Evolutionary conservation across 2,113 vertebrate species (phyloP).

Genomic region (Chloropsis hardwickii): DNA sequence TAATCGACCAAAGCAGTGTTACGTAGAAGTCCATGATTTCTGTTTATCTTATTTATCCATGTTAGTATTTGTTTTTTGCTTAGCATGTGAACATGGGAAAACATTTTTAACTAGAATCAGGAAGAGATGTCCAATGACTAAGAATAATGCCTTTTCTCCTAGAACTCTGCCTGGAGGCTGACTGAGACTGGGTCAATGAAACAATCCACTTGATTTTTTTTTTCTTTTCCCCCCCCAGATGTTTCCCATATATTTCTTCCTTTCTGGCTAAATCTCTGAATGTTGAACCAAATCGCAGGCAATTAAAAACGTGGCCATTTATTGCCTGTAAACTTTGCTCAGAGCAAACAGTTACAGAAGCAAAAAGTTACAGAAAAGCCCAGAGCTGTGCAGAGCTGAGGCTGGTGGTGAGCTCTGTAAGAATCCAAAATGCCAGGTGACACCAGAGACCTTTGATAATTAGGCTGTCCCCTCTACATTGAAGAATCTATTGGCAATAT

Average conservation of each 20-base stretch:
- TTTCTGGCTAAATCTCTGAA: not conserved
- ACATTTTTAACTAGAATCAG: not conserved
- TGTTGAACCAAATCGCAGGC: not conserved
- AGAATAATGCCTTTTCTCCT: not conserved
- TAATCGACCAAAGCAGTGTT: not conserved
- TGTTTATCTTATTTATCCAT: not conserved
- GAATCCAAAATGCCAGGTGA: not conserved
- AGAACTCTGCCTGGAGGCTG: not conserved
- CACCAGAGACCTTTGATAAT: not conserved
- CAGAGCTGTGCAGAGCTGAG: not conserved
- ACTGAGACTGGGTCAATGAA: not conserved
- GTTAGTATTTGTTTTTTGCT: not conserved
- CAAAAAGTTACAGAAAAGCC: not conserved
- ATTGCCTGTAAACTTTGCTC: not conserved
- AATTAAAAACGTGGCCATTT: not conserved
- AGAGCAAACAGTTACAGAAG: not conserved
- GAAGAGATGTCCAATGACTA: not conserved
- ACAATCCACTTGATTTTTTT: not conserved
- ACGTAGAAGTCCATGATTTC: not conserved
- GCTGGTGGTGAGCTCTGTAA: not conserved
- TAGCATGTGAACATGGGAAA: not conserved
- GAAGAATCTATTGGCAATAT: not conserved
- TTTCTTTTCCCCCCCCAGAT: rapidly evolving
- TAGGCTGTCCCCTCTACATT: not conserved
- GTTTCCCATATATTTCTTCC: not conserved